Evolutionary conservation across 1,140 invertebrate species (phyloP), one percentile per base, ranked within the genome.

Genomic region (Drosophila pruinosa): DNA sequence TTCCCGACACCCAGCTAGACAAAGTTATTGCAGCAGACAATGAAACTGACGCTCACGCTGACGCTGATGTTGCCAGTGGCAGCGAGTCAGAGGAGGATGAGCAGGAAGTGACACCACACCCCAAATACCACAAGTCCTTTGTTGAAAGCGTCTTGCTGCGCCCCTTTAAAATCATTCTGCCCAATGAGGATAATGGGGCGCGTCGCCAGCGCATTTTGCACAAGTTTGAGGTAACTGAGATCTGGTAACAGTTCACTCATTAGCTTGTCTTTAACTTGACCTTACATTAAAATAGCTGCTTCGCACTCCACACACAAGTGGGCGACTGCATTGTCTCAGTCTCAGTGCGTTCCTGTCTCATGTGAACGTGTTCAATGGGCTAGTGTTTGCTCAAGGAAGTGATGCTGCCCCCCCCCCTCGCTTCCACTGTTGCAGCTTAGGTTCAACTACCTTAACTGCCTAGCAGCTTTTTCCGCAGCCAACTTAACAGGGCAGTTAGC

Each of bases 161-260:
- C 19, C 89, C 89, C 21, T 82, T 91, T 10, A 91, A 90, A 68
- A 90, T 91, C 6, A 90, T 91, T 17, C 41, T 81, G 39, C 89
- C 89, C 38, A 76, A 63, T 53, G 89, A 90, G 26, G 89, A 90
- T 31, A 90, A 89, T 48, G 83, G 80, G n/a, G 65, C 67, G 24
- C 57, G 85, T 10, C 72, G 89, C 19, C 82, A 85, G 54, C 79
- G 89, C 24, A 81, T 91, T 14, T 45, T 91, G 41, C 89, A 91
- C 57, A 91, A 91, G 75, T 91, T 91, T 54, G 89, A 91, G 53
- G 89, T 90, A 36, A 91, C 89, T 4, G 89, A 91, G 58, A 91
- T 91, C 36, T 91, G 89, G 89, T 91, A 89, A 43, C 12, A 19
- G 19, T n/a, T n/a, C n/a, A 2, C 28, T 39, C 41, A 65, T 54